Evolutionary conservation across 2,888 invertebrate genomes (phyloP).

Genomic region (Marronus borbonicus): DNA sequence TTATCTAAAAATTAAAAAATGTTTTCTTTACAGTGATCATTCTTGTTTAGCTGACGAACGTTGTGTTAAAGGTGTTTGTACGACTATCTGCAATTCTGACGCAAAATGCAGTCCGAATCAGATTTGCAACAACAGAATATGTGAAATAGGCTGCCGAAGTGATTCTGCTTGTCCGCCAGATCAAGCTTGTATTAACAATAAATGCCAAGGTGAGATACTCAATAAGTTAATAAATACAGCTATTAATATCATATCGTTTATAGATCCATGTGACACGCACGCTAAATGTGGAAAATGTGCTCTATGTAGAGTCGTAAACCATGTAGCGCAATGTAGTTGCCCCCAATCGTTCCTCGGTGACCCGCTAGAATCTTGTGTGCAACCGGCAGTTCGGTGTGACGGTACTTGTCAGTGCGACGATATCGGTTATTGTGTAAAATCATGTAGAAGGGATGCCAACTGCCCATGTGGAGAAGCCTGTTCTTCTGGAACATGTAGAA

Average conservation of each 20-base stretch:
- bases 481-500: slow-evolving; percentile 80
- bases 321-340: slow-evolving; percentile 90
- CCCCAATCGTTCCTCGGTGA: slow-evolving; percentile 87
- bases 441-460: slow-evolving; percentile 78
- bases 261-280: slow-evolving; percentile 84
- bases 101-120: slow-evolving; percentile 84
- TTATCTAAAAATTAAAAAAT: not conserved
- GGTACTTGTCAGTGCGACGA: slow-evolving; percentile 87
- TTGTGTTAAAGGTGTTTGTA: slow-evolving; percentile 87
- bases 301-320: slow-evolving; percentile 86
- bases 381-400: slow-evolving; percentile 82
- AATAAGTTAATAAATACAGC: slow-evolving; percentile 45
- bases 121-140: slow-evolving; percentile 90
- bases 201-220: slow-evolving; percentile 79
- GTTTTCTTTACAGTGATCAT: slow-evolving; percentile 76
- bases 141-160: slow-evolving; percentile 89
- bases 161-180: slow-evolving; percentile 84
- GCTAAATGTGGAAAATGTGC: slow-evolving; percentile 87
- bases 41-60: slow-evolving; percentile 89
- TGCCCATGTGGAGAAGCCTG: slow-evolving; percentile 90
- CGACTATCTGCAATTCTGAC: slow-evolving; percentile 90
- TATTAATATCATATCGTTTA: slow-evolving; percentile 56
- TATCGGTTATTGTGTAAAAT: slow-evolving; percentile 83
- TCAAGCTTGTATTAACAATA: slow-evolving; percentile 86
- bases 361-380: slow-evolving; percentile 84